Evolutionary conservation across 2,888 invertebrate species (phyloP).

Genomic region (Pterostichus madidus): DNA sequence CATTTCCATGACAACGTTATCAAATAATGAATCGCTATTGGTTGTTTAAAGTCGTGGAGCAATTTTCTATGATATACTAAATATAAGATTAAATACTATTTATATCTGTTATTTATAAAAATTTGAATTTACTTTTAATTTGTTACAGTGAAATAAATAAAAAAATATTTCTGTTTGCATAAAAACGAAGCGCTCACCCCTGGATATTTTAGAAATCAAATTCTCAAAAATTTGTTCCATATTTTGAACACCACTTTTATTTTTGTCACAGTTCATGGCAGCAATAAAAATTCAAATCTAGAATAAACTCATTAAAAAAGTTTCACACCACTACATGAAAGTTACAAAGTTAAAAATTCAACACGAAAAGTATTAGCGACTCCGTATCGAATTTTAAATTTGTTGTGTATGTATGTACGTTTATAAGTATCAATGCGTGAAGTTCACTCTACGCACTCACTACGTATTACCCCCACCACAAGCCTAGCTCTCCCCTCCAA

Average conservation of each 20-base stretch:
- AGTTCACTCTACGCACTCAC: slow-evolving; percentile 41
- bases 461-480: slow-evolving; percentile 38
- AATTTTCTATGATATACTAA: no score
- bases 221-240: slow-evolving; percentile 60
- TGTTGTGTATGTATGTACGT: slow-evolving; percentile 42
- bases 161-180: no score
- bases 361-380: neutral
- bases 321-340: neutral
- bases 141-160: no score
- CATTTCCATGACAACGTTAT: no score
- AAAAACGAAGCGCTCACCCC: slow-evolving; percentile 29
- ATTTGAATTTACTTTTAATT: no score
- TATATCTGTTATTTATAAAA: no score
- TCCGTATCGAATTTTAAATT: neutral
- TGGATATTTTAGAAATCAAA: slow-evolving; percentile 39
- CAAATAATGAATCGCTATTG: no score
- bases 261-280: neutral
- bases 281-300: neutral
- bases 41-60: no score
- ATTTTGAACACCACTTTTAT: slow-evolving; percentile 27
- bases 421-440: slow-evolving; percentile 35
- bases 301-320: neutral
- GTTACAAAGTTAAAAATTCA: neutral
- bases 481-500: neutral
- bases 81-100: neutral